Percentiles rank a stretch among this genome's conserved stretches.
Conservation (phyloP, 2,113 vertebrate genomes). For the Chaetorhynchus papuensis region DNA sequence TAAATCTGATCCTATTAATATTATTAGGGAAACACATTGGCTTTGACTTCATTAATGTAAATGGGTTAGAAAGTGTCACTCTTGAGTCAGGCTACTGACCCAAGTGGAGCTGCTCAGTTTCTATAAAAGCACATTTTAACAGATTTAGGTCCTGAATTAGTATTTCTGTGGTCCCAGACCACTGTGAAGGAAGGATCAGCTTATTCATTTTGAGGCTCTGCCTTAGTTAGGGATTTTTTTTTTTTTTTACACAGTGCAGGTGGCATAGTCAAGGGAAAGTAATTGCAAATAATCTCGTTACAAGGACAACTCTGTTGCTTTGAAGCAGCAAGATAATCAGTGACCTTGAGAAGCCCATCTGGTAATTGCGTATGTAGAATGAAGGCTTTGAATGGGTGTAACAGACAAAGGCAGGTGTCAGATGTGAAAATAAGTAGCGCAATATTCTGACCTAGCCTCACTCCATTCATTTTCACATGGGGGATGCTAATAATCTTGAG, state of each 20-base stretch:
- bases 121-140: background rate
- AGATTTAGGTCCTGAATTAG: background rate
- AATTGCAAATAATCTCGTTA: background rate
- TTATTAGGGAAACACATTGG: background rate
- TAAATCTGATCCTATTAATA: background rate
- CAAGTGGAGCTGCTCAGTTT: background rate
- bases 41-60: background rate
- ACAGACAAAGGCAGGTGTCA: background rate
- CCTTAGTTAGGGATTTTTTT: background rate
- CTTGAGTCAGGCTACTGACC: background rate
- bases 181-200: background rate
- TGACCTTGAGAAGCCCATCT: background rate
- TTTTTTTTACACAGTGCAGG: background rate
- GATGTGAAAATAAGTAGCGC: background rate
- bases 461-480: background rate
- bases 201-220: background rate
- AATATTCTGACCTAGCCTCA: background rate
- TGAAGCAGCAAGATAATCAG: background rate
- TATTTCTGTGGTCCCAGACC: background rate
- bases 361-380: fast-evolving
- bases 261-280: background rate
- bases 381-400: background rate
- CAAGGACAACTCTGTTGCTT: background rate
- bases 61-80: background rate
- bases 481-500: background rate